Evolutionary conservation across 2,797 vertebrate species (phyloP), one percentile per base, ranked within the genome.

Genomic region (Coilia nasus): DNA sequence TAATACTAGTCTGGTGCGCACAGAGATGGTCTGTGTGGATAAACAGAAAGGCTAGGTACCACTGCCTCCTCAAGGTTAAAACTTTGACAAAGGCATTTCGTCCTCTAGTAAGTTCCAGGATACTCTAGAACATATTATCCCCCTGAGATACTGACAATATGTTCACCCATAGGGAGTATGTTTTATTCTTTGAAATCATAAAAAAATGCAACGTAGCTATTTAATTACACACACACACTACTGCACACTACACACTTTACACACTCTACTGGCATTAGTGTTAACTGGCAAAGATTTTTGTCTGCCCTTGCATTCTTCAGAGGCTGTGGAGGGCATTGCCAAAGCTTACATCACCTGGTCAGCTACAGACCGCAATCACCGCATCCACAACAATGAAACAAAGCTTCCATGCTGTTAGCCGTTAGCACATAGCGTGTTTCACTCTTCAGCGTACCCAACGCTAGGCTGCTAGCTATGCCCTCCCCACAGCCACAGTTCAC

Each of bases 341-440:
- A 59, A 7, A 19, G 57, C 57, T 21, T 4, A 17, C 31, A 31
- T 75, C 11, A 75, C 67, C 67, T 15, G 14, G 28, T 14, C 28
- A 75, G 19, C 71, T 78, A 21, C 35, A 78, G 17, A 78, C 71
- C 19, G 3, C 17, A 31, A 1, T 5, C 15, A 41, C 67, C 17
- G 19, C 17, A 78, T 6, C 31, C 50, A 54, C 50, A 54, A 54
- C 50, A 54, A 54, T 17, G 6, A 19, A 44, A 12, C 31, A 21
- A 31, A 78, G 71, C 35, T 41, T 14, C 31, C 31, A 41, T 78
- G 35, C 71, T 78, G 71, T 78, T 78, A 78, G 71, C 64, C 17
- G 35, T 44, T 78, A 78, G 31, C 71, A 78, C 50, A 54, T 54
- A 14, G 9, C 17, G 71, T 35, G 31, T 78, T 78, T 21, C 71